Evolutionary conservation across 2,888 invertebrate genomes (phyloP).

Genomic region (Nowickia ferox): DNA sequence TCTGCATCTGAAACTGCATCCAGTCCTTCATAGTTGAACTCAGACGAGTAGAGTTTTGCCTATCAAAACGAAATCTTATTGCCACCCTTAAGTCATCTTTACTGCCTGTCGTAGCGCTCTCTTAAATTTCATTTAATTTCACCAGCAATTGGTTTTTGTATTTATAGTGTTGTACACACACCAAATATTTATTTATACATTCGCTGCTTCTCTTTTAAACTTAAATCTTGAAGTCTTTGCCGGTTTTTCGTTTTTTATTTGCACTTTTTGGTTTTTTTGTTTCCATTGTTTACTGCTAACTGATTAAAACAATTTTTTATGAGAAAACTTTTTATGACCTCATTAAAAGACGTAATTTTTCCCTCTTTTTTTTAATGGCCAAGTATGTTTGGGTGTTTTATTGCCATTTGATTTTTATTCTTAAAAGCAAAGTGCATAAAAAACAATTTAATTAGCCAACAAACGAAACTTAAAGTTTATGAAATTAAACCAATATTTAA

Average conservation of each 20-base stretch:
- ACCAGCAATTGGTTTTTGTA: conserved; percentile 14
- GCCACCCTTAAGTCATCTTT: neutral
- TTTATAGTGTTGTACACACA: conserved; percentile 18
- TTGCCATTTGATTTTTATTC: conserved; percentile 55
- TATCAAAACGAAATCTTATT: neutral
- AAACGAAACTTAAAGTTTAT: neutral
- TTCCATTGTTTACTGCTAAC: conserved; percentile 59
- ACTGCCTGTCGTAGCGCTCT: neutral
- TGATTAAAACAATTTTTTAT: conserved; percentile 70
- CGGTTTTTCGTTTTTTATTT: conserved; percentile 9
- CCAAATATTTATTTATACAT: conserved; percentile 48
- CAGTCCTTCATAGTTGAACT: too few relatives aligned
- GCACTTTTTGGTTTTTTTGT: conserved; percentile 29
- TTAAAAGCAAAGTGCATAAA: conserved; percentile 5
- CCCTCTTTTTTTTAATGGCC: conserved; percentile 12
- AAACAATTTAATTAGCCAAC: conserved; percentile 33
- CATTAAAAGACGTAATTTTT: conserved; percentile 63
- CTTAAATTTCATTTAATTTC: conserved; percentile 12
- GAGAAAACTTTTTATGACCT: conserved; percentile 71
- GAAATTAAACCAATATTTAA: conserved; percentile 8
- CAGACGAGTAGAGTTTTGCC: neutral
- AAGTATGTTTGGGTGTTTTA: conserved; percentile 47
- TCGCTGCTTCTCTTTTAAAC: conserved; percentile 18
- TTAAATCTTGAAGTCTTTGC: conserved; percentile 29
- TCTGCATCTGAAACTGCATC: too few relatives aligned